Base-by-base conservation (phyloP, 2,888 invertebrate genomes). In the Galerucella calmariensis region DNA sequence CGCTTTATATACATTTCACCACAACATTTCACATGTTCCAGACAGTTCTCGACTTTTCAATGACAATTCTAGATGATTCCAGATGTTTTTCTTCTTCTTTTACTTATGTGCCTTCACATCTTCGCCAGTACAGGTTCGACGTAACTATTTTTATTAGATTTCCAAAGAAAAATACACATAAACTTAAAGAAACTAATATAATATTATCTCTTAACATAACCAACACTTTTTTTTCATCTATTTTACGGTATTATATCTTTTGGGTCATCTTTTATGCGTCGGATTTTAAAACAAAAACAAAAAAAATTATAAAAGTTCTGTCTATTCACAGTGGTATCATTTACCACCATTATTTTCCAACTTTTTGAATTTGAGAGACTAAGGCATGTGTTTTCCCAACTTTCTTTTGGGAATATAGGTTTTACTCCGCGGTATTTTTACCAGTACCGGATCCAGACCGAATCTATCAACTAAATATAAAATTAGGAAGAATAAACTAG, bases 301-400 rank as follows among this genome's bases (percentile, higher is more conserved):
- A 72, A 72, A 27, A 14, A 71, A 66, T 66, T 58, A 56, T 58
- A 65, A 41, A 48, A 72, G 63, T 63, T 48, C n/a, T 72, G 66
- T 58, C 27, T 35, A 20, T 66, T 59, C 72, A 67, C 72, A 59
- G 59, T 48, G 56, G 74, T 71, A 74, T 74, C 67, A 71, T 71
- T 74, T 67, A 63, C 62, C 20, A 58, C 71, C 75, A 77, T 77
- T 77, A 77, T 67, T 77, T 77, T 73, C 73, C 77, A 77, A 77
- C 74, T 71, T 56, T 61, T 68, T 67, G 66, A 72, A 75, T 71
- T 66, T 73, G 65, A 58, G 71, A 77, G 75, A 73, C 74, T 67
- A 41, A 63, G 73, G 71, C 73, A 73, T 75, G 65, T 67, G 67
- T 73, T 66, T 62, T 65, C 20, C 41, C 74, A 44, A 74, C 73